Evolutionary conservation across 2,888 invertebrate species (phyloP).

Genomic region (Oxycera nigricornis): DNA sequence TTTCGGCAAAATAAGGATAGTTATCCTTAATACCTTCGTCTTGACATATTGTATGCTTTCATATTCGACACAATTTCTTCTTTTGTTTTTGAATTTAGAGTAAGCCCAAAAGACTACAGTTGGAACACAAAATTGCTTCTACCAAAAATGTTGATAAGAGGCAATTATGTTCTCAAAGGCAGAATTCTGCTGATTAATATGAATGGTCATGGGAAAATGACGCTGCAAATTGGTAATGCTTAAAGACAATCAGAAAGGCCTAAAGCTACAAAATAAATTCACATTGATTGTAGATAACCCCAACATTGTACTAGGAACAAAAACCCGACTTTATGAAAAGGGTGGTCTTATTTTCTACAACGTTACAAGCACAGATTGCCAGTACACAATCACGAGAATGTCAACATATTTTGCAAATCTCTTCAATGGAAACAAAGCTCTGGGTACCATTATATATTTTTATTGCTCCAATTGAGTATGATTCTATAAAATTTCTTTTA

Average conservation of each 20-base stretch:
- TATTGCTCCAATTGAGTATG: neutral
- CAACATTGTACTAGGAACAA: slow-evolving; percentile 71
- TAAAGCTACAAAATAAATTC: neutral
- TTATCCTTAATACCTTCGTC: too few relatives aligned
- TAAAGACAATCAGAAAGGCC: neutral
- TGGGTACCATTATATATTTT: slow-evolving; percentile 65
- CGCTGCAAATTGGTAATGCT: slow-evolving; percentile 50
- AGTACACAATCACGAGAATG: slow-evolving; percentile 72
- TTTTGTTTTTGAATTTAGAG: too few relatives aligned
- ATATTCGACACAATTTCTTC: too few relatives aligned
- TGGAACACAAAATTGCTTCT: slow-evolving; percentile 67
- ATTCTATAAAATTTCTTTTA: slow-evolving; percentile 48
- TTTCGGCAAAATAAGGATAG: too few relatives aligned
- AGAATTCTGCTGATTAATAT: slow-evolving; percentile 74
- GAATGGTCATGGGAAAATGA: slow-evolving; percentile 72
- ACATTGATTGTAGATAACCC: slow-evolving; percentile 72
- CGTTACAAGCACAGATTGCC: slow-evolving; percentile 71
- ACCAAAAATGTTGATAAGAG: slow-evolving; percentile 65
- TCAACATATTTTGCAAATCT: slow-evolving; percentile 74
- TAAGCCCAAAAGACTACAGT: slow-evolving; percentile 72
- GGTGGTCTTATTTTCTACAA: slow-evolving; percentile 74
- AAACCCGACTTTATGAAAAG: slow-evolving; percentile 70
- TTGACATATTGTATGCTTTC: too few relatives aligned
- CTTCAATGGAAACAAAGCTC: slow-evolving; percentile 74
- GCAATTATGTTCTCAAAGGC: slow-evolving; percentile 73